Conservation (phyloP, 2,888 invertebrate genomes). For the Schrankia costaestrigalis region DNA sequence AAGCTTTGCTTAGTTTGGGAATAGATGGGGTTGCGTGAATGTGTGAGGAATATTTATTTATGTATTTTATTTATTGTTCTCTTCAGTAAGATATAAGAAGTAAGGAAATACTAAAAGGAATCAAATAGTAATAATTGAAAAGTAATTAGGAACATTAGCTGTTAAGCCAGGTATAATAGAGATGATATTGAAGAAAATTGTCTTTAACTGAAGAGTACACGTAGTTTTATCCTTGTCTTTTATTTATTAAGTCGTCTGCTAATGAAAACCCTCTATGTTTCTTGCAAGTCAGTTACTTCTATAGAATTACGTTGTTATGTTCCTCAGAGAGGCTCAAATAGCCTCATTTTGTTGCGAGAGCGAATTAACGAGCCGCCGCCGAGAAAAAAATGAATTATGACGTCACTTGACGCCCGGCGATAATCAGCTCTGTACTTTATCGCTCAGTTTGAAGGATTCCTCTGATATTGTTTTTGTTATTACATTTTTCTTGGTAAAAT, state of each 20-base stretch:
- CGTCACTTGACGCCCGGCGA: conserved; percentile 51
- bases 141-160: too few species aligned
- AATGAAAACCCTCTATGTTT: conserved; percentile 32
- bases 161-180: not conserved
- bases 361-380: conserved; percentile 49
- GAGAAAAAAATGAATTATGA: conserved; percentile 53
- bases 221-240: conserved; percentile 3
- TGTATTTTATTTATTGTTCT: too few species aligned
- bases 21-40: too few species aligned
- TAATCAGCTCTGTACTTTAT: conserved; percentile 53
- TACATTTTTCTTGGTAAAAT: conserved; percentile 30
- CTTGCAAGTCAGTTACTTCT: conserved; percentile 44
- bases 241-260: conserved; percentile 22
- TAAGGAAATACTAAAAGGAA: too few species aligned
- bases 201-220: not conserved
- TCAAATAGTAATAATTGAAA: too few species aligned
- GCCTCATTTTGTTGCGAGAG: conserved; percentile 48
- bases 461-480: conserved; percentile 43
- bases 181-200: conserved; percentile 5
- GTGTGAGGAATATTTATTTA: too few species aligned
- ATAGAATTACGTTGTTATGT: conserved; percentile 46
- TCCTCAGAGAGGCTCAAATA: conserved; percentile 46
- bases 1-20: too few species aligned
- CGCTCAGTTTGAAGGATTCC: conserved; percentile 41
- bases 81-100: too few species aligned